Base-by-base conservation (phyloP, 2,113 vertebrate genomes). In the Mormyrus lacerda region DNA sequence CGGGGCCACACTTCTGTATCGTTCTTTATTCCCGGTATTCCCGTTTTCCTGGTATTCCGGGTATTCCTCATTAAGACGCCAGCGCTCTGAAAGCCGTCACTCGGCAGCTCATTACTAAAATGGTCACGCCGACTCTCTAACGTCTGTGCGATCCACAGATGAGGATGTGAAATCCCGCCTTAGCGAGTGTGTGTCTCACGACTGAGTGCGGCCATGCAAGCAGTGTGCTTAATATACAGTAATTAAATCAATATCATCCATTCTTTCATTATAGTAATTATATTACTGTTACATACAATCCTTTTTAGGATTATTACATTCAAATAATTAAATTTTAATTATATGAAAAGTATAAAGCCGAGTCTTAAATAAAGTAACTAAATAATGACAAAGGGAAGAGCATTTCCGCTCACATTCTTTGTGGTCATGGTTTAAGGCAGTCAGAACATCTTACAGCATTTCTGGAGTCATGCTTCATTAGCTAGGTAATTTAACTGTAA, bases 261-360 rank as follows among this genome's bases (percentile, higher is more conserved):
- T 79, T 79, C 73, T 42, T 42, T 42, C 73, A 79, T 79, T 79
- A 79, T 13, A 79, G 6, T 39, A 79, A 79, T 79, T 79, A 42
- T 79, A 79, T 42, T 42, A 19, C 73, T 42, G 73, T 79, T 42
- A 42, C 73, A 42, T 79, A 79, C 73, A 79, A 42, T 79, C 73
- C 73, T 42, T 42, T 79, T 79, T 39, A 42, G 73, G 31, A 39
- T 79, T 39, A 79, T 79, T 79, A 79, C 73, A 79, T 79, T 79
- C 35, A 79, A 42, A 79, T 39, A 79, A 79, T 79, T 35, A 79
- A 42, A 79, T 79, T 79, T 79, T 79, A 79, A 79, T 79, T 79
- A 79, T 39, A 76, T 10, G 31, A 79, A 7, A 79, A 79, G 15
- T 79, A 79, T 79, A 79, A 79, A 79, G 73, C 35, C 31, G 35